Evolutionary conservation across 2,888 invertebrate species (phyloP).

Genomic region (Branchipolynoe longqiensis): DNA sequence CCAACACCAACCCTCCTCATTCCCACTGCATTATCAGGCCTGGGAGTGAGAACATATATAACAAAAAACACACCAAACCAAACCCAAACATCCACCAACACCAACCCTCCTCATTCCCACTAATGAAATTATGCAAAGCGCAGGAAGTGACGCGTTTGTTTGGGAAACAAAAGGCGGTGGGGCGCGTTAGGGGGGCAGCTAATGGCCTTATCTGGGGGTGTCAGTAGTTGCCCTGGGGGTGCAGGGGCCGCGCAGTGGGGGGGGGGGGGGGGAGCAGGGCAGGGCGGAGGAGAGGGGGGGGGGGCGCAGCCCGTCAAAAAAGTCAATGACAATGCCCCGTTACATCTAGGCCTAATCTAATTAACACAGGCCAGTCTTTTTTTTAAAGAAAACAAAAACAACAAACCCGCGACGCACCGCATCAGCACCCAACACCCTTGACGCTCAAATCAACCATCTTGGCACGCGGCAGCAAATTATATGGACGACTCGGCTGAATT

Average conservation of each 20-base stretch:
- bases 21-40: too few relatives aligned
- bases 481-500: conserved; percentile 27
- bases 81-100: too few relatives aligned
- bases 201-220: conserved; percentile 42
- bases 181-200: conserved; percentile 19
- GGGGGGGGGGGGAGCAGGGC: not conserved
- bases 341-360: conserved; percentile 22
- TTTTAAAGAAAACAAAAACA: too few relatives aligned
- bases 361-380: conserved; percentile 22
- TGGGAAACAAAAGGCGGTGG: conserved; percentile 14
- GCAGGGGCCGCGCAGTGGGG: not conserved
- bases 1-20: too few relatives aligned
- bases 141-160: conserved; percentile 22
- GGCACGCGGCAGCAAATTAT: conserved; percentile 33
- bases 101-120: conserved; percentile 7
- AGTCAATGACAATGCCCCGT: conserved; percentile 28
- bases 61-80: too few relatives aligned
- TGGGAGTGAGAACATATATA: too few relatives aligned
- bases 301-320: not conserved
- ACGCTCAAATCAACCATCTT: conserved; percentile 45
- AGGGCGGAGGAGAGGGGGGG: not conserved
- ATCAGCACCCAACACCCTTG: conserved; percentile 21
- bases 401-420: conserved; percentile 5
- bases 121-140: conserved; percentile 45
- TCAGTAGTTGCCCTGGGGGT: conserved; percentile 24